Percentiles rank a stretch among this genome's conserved stretches.
These are phyloP conservation scores for Trinorchestia longiramus DNA, from an alignment of 1,140 invertebrate genomes.

Conservation along the genomic window DNA sequence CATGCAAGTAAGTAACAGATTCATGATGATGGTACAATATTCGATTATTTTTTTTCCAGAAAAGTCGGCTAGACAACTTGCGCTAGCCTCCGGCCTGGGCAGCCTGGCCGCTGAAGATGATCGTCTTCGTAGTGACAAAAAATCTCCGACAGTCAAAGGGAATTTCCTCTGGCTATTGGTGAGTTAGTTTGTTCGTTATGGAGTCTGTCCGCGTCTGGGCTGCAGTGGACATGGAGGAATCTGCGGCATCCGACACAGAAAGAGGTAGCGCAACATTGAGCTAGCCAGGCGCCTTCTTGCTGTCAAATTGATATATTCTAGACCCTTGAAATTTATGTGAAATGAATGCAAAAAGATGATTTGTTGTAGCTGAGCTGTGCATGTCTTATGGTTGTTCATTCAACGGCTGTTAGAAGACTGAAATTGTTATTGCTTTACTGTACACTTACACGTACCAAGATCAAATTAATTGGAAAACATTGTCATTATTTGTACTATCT, in stretches of 20 bases:
- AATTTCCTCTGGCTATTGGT: slow-evolving; percentile 7
- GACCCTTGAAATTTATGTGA: background rate
- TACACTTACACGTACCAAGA: background rate
- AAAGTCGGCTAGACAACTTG: background rate
- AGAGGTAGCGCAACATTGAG: background rate
- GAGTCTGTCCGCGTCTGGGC: background rate
- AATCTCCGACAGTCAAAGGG: background rate
- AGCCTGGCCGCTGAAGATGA: background rate
- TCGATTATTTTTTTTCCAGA: background rate
- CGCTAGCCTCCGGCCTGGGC: background rate
- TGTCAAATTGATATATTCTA: background rate
- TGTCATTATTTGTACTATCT: too few relatives aligned
- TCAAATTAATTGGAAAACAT: too few relatives aligned
- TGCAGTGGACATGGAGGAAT: background rate
- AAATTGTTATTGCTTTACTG: too few relatives aligned
- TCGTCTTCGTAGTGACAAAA: background rate
- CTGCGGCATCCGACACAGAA: background rate
- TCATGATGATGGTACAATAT: background rate
- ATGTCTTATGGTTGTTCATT: background rate
- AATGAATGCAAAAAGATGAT: background rate
- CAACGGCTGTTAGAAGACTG: background rate
- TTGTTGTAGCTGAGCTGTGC: background rate
- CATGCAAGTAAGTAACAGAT: background rate
- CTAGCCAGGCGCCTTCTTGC: background rate
- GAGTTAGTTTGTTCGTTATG: background rate